A percentile compares a stretch with the other conserved stretches of the same genome.
Conservation (phyloP, 2,113 vertebrate species). For the Bostrychus sinensis region DNA sequence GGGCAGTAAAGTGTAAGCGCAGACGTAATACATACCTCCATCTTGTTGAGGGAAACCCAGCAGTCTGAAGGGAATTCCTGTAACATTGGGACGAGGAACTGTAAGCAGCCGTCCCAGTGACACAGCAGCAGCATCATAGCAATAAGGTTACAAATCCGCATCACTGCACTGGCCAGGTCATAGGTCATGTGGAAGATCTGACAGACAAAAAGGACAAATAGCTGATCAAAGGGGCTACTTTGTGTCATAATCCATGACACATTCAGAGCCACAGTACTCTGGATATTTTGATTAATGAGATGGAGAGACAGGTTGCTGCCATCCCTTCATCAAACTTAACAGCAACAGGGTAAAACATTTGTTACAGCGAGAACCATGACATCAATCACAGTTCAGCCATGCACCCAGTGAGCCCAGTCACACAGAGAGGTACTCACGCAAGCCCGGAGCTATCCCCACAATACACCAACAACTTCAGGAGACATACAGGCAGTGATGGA, state of each 20-base stretch:
- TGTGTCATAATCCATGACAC: conserved; percentile 2
- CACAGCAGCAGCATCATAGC: conserved; percentile 97
- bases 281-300: conserved; percentile 67
- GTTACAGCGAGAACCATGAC: conserved; percentile 49
- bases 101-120: conserved; percentile 97
- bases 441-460: conserved; percentile 47
- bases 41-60: conserved; percentile 97
- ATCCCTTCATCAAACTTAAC: conserved; percentile 55
- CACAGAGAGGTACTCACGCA: conserved; percentile 55
- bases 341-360: conserved; percentile 50
- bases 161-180: conserved; percentile 93
- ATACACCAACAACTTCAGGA: conserved; percentile 33
- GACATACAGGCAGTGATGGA: conserved; percentile 55
- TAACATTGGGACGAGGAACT: conserved; percentile 98
- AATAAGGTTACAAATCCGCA: conserved; percentile 96
- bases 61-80: conserved; percentile 96
- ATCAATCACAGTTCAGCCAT: conserved; percentile 60
- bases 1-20: neutral
- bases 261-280: conserved; percentile 16
- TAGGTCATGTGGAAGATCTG: conserved; percentile 99
- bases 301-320: conserved; percentile 41
- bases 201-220: conserved; percentile 12
- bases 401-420: conserved; percentile 29
- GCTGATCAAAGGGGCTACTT: too few relatives aligned
- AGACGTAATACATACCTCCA: conserved; percentile 86